phyloP scores from a whole-genome alignment of 2,888 invertebrate species.

The Lasioglossum morio region DNA sequence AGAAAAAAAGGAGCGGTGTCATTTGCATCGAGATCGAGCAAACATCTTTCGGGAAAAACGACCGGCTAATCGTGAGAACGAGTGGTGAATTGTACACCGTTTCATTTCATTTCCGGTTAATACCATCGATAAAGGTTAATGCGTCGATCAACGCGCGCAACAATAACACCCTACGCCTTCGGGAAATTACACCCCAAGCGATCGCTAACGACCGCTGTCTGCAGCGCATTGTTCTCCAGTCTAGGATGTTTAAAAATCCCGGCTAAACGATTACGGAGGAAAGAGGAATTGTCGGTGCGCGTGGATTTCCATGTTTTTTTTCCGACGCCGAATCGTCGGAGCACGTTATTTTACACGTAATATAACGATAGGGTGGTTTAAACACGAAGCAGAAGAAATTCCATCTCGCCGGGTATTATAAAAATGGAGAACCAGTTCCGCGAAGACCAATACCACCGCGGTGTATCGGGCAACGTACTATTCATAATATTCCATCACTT shows the following conservation, averaged over 20 bases:
- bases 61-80: slow-evolving; percentile 26
- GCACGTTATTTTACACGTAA: slow-evolving; percentile 23
- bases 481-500: slow-evolving; percentile 72
- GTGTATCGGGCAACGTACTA: slow-evolving; percentile 62
- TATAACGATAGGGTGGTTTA: slow-evolving; percentile 19
- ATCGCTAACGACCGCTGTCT: neutral
- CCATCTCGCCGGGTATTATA: slow-evolving; percentile 19
- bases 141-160: neutral
- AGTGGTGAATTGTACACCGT: neutral
- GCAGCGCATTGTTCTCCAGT: neutral
- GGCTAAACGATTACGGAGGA: neutral
- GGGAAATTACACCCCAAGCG: slow-evolving; percentile 21
- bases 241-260: slow-evolving; percentile 15
- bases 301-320: slow-evolving; percentile 12
- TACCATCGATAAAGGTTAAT: slow-evolving; percentile 2
- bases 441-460: slow-evolving; percentile 38
- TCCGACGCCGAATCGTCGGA: neutral
- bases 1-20: neutral
- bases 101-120: neutral
- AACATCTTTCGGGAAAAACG: neutral
- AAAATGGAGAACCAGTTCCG: slow-evolving; percentile 63
- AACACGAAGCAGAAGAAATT: neutral
- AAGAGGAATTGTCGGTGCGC: neutral
- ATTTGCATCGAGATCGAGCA: neutral
- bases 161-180: slow-evolving; percentile 11